Evolutionary conservation across 2,888 invertebrate species (phyloP).

Genomic region (Philereme vetulata): DNA sequence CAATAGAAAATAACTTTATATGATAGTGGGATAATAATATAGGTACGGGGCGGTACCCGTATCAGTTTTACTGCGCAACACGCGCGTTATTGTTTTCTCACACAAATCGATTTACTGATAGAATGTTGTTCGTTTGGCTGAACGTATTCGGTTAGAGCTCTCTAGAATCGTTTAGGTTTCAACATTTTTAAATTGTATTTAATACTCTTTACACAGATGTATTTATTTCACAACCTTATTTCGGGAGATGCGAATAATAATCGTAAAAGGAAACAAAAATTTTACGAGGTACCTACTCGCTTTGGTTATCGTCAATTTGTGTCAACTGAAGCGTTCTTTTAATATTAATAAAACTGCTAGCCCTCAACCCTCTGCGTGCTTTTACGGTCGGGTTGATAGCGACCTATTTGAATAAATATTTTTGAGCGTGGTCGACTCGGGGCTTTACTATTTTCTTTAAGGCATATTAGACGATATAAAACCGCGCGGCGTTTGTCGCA

Average conservation of each 20-base stretch:
- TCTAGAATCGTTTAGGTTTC: not conserved
- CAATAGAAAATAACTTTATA: constrained; percentile 25
- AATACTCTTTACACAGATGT: constrained; percentile 29
- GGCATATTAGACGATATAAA: constrained; percentile 40
- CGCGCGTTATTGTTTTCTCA: constrained; percentile 64
- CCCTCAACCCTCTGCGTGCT: constrained; percentile 76
- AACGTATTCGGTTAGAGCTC: constrained; percentile 4
- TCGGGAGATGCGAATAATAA: constrained; percentile 58
- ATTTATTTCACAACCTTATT: constrained; percentile 50
- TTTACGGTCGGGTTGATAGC: constrained; percentile 80
- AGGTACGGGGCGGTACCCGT: constrained; percentile 52
- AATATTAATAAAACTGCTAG: constrained; percentile 81
- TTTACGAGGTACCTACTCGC: constrained; percentile 67
- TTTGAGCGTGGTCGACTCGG: constrained; percentile 63
- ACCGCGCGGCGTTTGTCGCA: constrained; percentile 26
- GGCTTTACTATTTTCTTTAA: constrained; percentile 66
- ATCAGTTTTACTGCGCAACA: constrained; percentile 43
- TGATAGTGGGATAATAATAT: constrained; percentile 62
- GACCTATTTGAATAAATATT: constrained; percentile 83
- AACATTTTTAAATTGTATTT: constrained; percentile 9
- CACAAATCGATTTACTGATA: constrained; percentile 66
- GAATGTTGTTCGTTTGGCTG: constrained; percentile 42
- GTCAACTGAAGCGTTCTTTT: constrained; percentile 81
- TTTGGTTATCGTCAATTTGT: constrained; percentile 81
- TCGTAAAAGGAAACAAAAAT: constrained; percentile 61